Conservation (phyloP, 2,797 vertebrate genomes). For the Pempheris klunzingeri region DNA sequence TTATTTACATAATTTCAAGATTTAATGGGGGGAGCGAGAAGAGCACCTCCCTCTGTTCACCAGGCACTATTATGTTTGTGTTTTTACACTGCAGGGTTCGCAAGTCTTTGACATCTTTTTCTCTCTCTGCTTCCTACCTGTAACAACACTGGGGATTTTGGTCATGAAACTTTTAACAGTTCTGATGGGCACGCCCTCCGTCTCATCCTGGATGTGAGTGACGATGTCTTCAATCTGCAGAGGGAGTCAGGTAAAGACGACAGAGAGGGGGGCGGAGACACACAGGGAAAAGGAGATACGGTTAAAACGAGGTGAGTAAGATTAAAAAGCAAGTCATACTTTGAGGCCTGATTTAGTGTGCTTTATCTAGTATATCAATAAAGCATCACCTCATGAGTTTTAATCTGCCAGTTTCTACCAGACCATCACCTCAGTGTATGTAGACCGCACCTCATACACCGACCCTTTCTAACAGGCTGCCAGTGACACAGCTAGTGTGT, state of each 20-base stretch:
- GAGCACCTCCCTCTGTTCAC: not conserved
- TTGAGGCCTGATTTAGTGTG: not conserved
- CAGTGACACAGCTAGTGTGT: not conserved
- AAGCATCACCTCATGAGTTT: conserved; percentile 4
- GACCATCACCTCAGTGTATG: not conserved
- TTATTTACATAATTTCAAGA: not conserved
- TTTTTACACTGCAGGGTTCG: too few relatives aligned
- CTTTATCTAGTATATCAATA: not conserved
- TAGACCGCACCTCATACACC: not conserved
- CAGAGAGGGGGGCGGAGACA: not conserved
- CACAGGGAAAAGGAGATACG: not conserved
- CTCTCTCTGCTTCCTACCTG: conserved; percentile 84
- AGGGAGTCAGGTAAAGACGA: not conserved
- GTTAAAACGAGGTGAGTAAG: not conserved
- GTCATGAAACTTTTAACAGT: conserved; percentile 99
- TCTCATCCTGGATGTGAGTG: conserved; percentile 95
- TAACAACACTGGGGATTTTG: conserved; percentile 98
- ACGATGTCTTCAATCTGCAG: conserved; percentile 96
- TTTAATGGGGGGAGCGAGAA: not conserved
- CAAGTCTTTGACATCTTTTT: too few relatives aligned
- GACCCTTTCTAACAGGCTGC: not conserved
- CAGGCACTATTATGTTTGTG: too few relatives aligned
- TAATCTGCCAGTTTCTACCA: not conserved
- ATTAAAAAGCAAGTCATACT: not conserved
- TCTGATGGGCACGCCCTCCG: conserved; percentile 94